Evolutionary conservation across 2,113 vertebrate species (phyloP), one percentile per base, ranked within the genome.

Genomic region (Zapornia atra): DNA sequence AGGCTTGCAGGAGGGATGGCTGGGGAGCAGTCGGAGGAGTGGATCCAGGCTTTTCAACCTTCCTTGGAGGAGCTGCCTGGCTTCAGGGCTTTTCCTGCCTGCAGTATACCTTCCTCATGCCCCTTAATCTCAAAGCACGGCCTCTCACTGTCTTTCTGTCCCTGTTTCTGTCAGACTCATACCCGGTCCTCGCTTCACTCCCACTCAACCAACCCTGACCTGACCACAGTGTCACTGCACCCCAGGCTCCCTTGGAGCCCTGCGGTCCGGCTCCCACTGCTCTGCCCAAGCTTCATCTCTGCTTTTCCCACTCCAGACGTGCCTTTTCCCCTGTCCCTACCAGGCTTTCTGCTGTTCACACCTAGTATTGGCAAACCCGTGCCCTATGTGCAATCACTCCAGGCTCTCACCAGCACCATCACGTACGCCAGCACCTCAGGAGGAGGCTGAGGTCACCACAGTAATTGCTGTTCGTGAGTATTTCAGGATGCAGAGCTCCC

Each of bases 181-280:
- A 5, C 26, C 60, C 42, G 11, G 0, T 7, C 69, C 73, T 53
- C 56, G 50, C 48, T 75, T 68, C 6, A 0, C 5, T 75, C 46
- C 50, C 5, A 1, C 16, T 59, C 59, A 19, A 1, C 29, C 2
- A 0, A 75, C 71, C 53, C 44, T 1, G 1, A 17, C 38, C n/a
- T 5, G n/a, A 33, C 59, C 31, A n/a, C 34, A 42, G 48, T 61
- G 42, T 63, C 75, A 5, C 42, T 15, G 40, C 21, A 56, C 44
- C 22, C 13, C 29, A 12, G 11, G 2, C 14, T 79, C 31, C 60
- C 48, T 34, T 7, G 6, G 28, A 42, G 44, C 69, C 46, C 80
- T 13, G 22, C 26, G 3, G 14, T 17, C 46, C 80, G 15, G 33
- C 42, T 71, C 69, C 46, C 2, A 1, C 53, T 8, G n/a, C 57